Conservation (phyloP, 1,140 invertebrate genomes). For the Calliphora vicina region DNA sequence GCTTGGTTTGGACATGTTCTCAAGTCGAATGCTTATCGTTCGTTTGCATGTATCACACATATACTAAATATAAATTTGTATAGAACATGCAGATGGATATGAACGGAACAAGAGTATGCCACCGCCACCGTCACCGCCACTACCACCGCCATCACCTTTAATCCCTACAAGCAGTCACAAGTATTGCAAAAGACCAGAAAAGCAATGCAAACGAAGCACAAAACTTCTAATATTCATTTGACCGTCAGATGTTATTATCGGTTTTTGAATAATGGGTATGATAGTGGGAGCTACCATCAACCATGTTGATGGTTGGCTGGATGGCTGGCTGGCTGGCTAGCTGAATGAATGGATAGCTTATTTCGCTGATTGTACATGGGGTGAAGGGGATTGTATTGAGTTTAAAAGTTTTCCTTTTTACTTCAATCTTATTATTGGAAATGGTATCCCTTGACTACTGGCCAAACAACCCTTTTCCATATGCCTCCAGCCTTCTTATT, state of each 20-base stretch:
- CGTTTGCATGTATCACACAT: not conserved
- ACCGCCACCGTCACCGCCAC: not conserved
- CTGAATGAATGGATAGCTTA: not conserved
- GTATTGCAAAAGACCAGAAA: conserved; percentile 17
- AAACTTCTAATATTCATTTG: conserved; percentile 48
- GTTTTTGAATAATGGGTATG: not conserved
- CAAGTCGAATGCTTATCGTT: conserved; percentile 50
- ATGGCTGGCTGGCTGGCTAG: not conserved
- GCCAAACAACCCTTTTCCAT: conserved; percentile 17
- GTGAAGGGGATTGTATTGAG: conserved; percentile 35
- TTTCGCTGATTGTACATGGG: conserved; percentile 27
- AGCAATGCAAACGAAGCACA: conserved; percentile 12
- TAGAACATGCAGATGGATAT: not conserved
- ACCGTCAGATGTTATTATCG: conserved; percentile 49
- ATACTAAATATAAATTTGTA: not conserved
- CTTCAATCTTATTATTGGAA: not conserved
- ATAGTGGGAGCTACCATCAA: conserved; percentile 14
- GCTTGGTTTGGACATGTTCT: conserved; percentile 57
- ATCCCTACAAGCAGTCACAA: conserved; percentile 11
- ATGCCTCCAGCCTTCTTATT: not conserved
- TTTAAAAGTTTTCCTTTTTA: not conserved
- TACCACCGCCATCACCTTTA: conserved; percentile 35
- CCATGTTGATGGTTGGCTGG: not conserved
- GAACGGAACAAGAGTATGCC: not conserved
- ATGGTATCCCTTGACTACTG: conserved; percentile 39